phyloP scores from a whole-genome alignment of 64 coral and sea anemone species.

The Orbicella faveolata region DNA sequence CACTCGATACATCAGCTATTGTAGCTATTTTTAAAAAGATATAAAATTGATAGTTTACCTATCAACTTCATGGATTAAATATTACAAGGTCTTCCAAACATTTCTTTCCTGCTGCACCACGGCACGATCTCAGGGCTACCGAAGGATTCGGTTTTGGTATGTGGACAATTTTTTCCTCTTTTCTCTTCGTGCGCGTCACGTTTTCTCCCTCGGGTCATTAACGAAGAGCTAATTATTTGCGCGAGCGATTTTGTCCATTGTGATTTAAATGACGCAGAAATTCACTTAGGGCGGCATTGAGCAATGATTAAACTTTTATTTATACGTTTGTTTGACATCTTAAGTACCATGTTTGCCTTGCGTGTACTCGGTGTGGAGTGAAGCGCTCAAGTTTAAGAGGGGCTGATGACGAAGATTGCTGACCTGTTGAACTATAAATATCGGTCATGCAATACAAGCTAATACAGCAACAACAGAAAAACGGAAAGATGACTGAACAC shows the following conservation, averaged over 20 bases:
- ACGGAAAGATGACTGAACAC: not conserved
- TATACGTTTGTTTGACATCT: constrained; percentile 20
- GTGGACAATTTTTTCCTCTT: not conserved
- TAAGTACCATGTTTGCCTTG: constrained; percentile 12
- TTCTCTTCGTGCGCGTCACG: not conserved
- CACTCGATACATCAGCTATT: too few species aligned
- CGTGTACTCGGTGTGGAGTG: not conserved
- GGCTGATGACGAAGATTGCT: not conserved
- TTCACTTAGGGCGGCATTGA: not conserved
- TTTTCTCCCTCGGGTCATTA: not conserved
- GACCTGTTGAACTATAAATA: not conserved
- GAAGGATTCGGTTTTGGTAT: not conserved
- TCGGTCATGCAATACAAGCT: not conserved
- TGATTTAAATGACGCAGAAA: not conserved
- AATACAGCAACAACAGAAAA: not conserved
- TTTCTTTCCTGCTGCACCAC: too few species aligned
- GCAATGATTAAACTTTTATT: constrained; percentile 27
- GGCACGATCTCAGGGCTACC: too few species aligned
- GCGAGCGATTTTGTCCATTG: constrained; percentile 22
- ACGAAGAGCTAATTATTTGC: constrained; percentile 17
- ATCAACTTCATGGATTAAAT: too few species aligned
- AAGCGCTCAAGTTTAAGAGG: constrained; percentile 5
- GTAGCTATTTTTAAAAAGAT: too few species aligned
- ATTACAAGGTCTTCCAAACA: too few species aligned
- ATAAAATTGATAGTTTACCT: too few species aligned